phyloP scores from a whole-genome alignment of 2,797 vertebrate genomes.

The Microctenopoma steveboyesi region DNA sequence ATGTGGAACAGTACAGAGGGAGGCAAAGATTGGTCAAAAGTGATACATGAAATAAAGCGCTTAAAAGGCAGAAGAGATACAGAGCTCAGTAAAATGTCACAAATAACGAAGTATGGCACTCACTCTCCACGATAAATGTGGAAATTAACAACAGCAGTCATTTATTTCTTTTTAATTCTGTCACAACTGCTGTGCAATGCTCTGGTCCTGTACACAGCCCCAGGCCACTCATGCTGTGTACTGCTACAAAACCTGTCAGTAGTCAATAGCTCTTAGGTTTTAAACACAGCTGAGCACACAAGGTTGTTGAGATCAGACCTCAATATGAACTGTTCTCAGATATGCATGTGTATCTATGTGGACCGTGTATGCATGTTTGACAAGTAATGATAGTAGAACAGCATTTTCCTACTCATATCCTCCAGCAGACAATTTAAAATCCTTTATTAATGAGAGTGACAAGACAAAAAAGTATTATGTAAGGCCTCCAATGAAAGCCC shows the following conservation, averaged over 20 bases:
- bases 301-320: constrained; percentile 22
- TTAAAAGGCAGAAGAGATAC: constrained; percentile 2
- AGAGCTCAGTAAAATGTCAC: background rate
- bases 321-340: constrained; percentile 15
- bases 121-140: constrained; percentile 34
- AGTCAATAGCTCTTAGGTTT: constrained; percentile 52
- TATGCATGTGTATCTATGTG: constrained; percentile 10
- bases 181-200: constrained; percentile 65
- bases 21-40: constrained; percentile 42
- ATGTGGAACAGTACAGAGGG: constrained; percentile 45
- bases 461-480: constrained; percentile 41
- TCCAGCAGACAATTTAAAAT: constrained; percentile 41
- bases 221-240: constrained; percentile 64
- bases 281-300: constrained; percentile 67
- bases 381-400: constrained; percentile 26
- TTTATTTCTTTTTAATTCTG: constrained; percentile 60
- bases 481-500: constrained; percentile 37
- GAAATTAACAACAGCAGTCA: constrained; percentile 59
- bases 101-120: constrained; percentile 25
- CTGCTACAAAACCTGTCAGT: constrained; percentile 61
- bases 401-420: constrained; percentile 51
- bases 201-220: constrained; percentile 54
- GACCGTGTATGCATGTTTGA: constrained; percentile 31
- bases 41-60: constrained; percentile 20
- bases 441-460: constrained; percentile 64